Evolutionary conservation across 2,888 invertebrate species (phyloP).

Genomic region (Eupithecia insigniata): DNA sequence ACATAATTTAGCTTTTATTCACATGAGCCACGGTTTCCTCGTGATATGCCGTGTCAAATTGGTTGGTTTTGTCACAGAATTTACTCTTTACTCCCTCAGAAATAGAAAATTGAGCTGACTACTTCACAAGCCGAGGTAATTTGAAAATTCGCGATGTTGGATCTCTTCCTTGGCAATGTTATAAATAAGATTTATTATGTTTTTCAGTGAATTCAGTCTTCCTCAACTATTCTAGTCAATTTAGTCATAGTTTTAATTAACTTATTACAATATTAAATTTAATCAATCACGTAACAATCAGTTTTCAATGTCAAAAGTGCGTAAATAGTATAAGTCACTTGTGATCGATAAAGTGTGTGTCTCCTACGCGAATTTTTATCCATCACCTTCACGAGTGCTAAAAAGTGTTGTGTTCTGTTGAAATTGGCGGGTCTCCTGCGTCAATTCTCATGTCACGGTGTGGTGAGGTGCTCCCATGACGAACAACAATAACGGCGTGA

Average conservation of each 20-base stretch:
- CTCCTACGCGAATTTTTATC: neutral
- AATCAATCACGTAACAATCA: neutral
- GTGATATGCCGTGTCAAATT: slow-evolving; percentile 3
- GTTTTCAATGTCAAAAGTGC: neutral
- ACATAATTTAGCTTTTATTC: slow-evolving; percentile 20
- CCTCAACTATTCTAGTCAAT: slow-evolving; percentile 55
- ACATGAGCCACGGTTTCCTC: neutral
- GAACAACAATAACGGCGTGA: slow-evolving; percentile 86
- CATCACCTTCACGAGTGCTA: neutral
- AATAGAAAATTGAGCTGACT: neutral
- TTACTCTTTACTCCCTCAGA: slow-evolving; percentile 4
- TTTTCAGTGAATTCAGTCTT: slow-evolving; percentile 47
- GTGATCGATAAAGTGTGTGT: neutral
- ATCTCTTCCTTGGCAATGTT: neutral
- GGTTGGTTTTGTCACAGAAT: slow-evolving; percentile 21
- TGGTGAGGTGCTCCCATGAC: slow-evolving; percentile 82
- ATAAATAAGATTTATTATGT: neutral
- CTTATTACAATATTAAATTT: slow-evolving; percentile 15
- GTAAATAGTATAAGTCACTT: slow-evolving; percentile 2
- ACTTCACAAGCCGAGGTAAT: neutral
- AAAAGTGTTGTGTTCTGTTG: slow-evolving; percentile 28
- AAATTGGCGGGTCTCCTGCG: slow-evolving; percentile 51
- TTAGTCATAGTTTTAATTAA: slow-evolving; percentile 39
- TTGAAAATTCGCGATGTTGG: neutral
- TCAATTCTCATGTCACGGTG: slow-evolving; percentile 51